Base-by-base conservation (phyloP, 1,140 invertebrate species). In the Bombus breviceps region DNA sequence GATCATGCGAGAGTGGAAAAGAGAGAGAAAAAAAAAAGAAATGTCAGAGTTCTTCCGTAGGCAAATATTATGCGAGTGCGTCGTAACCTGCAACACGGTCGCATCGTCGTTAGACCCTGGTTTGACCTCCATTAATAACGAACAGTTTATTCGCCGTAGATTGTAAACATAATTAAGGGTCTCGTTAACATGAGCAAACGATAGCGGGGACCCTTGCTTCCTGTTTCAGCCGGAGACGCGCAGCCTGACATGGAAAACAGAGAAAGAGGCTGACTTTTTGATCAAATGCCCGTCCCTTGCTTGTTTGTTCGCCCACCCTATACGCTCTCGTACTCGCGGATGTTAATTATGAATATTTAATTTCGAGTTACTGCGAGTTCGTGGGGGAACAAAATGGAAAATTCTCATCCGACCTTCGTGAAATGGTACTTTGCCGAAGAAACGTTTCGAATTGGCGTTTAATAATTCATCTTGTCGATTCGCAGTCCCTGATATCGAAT, bases 161-260 rank as follows among this genome's bases (percentile, higher is more conserved):
- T 90, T 86, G 89, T 90, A 92, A 92, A 92, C 89, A 92, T 91
- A 92, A 92, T 92, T 92, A 92, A 90, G 69, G 86, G 88, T 85
- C 91, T 91, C 89, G 89, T 92, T 92, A 91, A 90, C 90, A 83
- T 87, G 83, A 83, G 83, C 89, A 89, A 89, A 89, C 89, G 88
- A 90, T 90, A 90, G 88, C 86, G 57, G 76, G 74, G 69, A 57
- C 76, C 80, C 75, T 75, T 18, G 2, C 66, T 74, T 79, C 81
- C 77, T 87, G 89, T 87, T 89, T 87, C 78, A 79, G 39, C 37
- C n/a, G 37, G 57, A 87, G 78, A 89, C 68, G 34, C 39, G 64
- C 68, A 85, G 59, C 12, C 75, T 64, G 85, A 64, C 84, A 74
- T 34, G 41, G 66, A 72, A 81, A 85, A 83, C 8, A 79, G 74